A percentile compares a stretch with the other conserved stretches of the same genome.
Conservation (phyloP, 30 jellyfish, hydroid and myxozoan genomes). For the Nemopilema nomurai region DNA sequence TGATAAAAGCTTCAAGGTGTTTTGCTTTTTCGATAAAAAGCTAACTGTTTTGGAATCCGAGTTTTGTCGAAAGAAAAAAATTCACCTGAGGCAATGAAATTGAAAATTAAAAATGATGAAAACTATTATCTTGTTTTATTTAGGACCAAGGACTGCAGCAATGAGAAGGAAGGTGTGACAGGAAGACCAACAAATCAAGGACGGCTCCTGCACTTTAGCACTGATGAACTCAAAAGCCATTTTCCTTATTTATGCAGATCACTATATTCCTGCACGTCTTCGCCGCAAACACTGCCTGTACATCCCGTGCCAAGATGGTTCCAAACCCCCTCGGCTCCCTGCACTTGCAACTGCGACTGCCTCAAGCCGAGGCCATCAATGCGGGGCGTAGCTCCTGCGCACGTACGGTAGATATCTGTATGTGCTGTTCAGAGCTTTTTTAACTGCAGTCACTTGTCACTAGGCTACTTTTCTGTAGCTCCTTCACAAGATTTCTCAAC, state of each 20-base stretch:
- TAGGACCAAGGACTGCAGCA: slow-evolving; percentile 56
- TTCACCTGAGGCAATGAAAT: neutral
- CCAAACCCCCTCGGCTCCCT: slow-evolving; percentile 45
- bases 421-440: neutral
- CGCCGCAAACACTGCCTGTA: slow-evolving; percentile 35
- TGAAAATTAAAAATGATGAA: too few species aligned
- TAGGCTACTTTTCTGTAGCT: too few species aligned
- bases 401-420: neutral
- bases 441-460: neutral
- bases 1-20: too few species aligned
- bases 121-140: neutral
- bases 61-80: too few species aligned
- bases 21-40: too few species aligned
- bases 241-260: slow-evolving; percentile 74
- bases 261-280: slow-evolving; percentile 15
- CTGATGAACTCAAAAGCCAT: slow-evolving; percentile 72
- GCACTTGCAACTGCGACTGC: slow-evolving; percentile 58
- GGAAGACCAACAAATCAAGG: slow-evolving; percentile 37
- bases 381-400: neutral
- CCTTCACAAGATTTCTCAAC: too few species aligned
- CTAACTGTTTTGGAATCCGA: neutral
- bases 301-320: slow-evolving; percentile 67
- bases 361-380: slow-evolving; percentile 29
- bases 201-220: slow-evolving; percentile 56
- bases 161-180: slow-evolving; percentile 29